Evolutionary conservation across 2,797 vertebrate species (phyloP), one percentile per base, ranked within the genome.

Genomic region (Apogon hyalosoma): DNA sequence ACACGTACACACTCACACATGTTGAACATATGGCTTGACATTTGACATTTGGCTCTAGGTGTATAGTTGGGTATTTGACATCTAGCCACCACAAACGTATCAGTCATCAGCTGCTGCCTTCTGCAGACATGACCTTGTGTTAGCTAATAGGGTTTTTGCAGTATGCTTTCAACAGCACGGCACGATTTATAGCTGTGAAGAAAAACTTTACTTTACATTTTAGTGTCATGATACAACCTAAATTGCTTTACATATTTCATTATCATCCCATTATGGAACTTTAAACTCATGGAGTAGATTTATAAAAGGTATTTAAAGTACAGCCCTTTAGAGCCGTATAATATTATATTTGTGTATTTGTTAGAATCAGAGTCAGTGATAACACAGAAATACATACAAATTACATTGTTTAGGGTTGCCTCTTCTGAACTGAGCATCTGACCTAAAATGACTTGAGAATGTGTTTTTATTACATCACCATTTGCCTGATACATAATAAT

Each of bases 61-160:
- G 36, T 56, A 11, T 14, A 61, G 58, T 28, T 57, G 70, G 49
- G 47, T 28, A 47, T 61, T 51, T 43, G 52, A 67, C 21, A n/a
- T 66, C 36, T 56, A 67, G 71, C 45, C 59, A 28, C 63, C 28
- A 24, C 57, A 73, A 63, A 68, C 41, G 53, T 24, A 75, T 81
- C 81, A 53, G 53, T 69, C 68, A 72, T 79, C 72, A 61, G 74
- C 51, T 51, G 51, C 55, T 42, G 70, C 54, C 61, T 53, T 58
- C 70, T 77, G 79, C 18, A 14, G 77, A 85, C 65, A 3, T 69
- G 73, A 79, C 67, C 69, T 59, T 53, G 19, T 43, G 41, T 63
- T 60, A 60, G 53, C 73, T 38, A 70, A 74, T 73, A 18, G 71
- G 16, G 45, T 38, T 57, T 70, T 41, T 59, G 38, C 56, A 52